phyloP scores from a whole-genome alignment of 2,113 vertebrate species.

The Chaetura pelagica region DNA sequence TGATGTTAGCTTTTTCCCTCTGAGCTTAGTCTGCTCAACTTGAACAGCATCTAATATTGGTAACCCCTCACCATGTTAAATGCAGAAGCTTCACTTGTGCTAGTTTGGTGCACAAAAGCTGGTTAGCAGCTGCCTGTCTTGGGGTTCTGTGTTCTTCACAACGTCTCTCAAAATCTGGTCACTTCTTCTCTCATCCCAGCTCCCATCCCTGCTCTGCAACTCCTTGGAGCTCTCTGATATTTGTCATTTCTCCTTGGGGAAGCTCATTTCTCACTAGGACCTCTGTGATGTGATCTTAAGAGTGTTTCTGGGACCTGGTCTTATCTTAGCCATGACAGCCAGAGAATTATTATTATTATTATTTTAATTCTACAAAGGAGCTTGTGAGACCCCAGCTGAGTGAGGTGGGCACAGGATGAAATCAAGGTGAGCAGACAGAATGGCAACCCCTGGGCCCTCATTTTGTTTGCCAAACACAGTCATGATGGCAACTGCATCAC shows the following conservation, averaged over 20 bases:
- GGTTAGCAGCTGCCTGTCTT: neutral
- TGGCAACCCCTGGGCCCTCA: neutral
- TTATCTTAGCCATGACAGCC: neutral
- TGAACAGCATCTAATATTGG: fast-evolving
- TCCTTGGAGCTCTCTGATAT: neutral
- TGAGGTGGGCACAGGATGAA: neutral
- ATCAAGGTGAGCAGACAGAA: neutral
- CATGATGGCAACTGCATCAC: neutral
- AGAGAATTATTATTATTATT: neutral
- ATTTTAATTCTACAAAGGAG: neutral
- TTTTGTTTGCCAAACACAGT: neutral
- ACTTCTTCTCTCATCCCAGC: neutral
- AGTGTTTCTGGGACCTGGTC: neutral
- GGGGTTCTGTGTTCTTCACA: neutral
- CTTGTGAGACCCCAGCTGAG: neutral
- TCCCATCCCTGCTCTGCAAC: neutral
- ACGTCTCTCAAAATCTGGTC: neutral
- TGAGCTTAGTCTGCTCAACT: neutral
- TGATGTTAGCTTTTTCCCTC: neutral
- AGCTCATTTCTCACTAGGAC: neutral
- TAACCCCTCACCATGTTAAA: neutral
- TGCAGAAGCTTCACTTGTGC: neutral
- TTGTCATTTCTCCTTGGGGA: neutral
- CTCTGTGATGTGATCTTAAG: too few relatives aligned
- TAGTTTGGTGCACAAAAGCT: neutral